Evolutionary conservation across 2,888 invertebrate genomes (phyloP), one percentile per base, ranked within the genome.

Genomic region (Lasioglossum marginatum): DNA sequence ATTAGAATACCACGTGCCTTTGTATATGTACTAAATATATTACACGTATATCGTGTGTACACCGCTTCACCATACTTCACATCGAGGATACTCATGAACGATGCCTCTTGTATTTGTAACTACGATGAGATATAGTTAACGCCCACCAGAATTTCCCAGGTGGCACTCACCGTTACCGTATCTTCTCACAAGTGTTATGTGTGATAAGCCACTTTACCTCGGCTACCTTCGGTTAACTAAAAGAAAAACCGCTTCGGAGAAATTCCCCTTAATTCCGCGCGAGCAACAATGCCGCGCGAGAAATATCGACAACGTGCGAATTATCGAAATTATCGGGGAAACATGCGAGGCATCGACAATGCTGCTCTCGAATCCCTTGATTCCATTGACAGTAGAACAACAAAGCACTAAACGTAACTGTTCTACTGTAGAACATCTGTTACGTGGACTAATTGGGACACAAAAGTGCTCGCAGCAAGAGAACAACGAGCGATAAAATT

Each of bases 81-180:
- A 66, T 85, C 71, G 74, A 45, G 87, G 72, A 75, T 81, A 80
- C 75, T 82, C 82, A 60, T 72, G 80, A 78, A 81, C 81, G 84
- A 84, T 81, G 88, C 88, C 63, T 34, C 79, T 70, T 85, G 89
- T 84, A 89, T 89, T 89, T 89, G 79, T 86, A 87, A 81, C 80
- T 82, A 82, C 83, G 83, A 89, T 86, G 85, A 88, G 83, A 80
- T 87, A 85, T 85, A 88, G 83, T 86, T 89, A 89, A 89, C 83
- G 73, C 86, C 76, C 52, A 82, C 83, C 86, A 85, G 89, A 89
- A 89, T 89, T 89, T 89, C 89, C 89, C 89, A 88, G 86, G 89
- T 89, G 89, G 89, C 89, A 77, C 48, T 79, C 82, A 74, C 43
- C 78, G 81, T 83, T 75, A 68, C 85, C 66, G 75, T 77, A 87